Conservation (phyloP, 2,113 vertebrate species). For the Saccopteryx leptura region DNA sequence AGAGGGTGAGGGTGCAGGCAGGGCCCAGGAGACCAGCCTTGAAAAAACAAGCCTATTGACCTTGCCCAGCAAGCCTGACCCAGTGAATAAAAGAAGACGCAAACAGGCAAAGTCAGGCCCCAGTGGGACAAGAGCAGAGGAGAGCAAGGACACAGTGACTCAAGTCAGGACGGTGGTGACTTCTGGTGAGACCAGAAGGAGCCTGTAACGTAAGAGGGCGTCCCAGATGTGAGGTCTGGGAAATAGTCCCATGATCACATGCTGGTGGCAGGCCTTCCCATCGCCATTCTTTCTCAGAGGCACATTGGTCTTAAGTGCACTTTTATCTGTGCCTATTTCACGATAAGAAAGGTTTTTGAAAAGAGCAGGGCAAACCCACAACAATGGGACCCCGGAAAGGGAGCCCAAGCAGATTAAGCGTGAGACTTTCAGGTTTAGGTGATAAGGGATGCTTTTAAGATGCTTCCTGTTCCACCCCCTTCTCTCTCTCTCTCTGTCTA, state of each 20-base stretch:
- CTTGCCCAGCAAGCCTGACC: neutral
- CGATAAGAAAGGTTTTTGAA: conserved; percentile 12
- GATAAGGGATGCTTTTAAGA: neutral
- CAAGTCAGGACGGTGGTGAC: neutral
- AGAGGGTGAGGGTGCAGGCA: accelerated
- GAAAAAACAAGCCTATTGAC: neutral
- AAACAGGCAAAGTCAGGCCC: neutral
- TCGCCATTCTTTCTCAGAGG: neutral
- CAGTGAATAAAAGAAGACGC: neutral
- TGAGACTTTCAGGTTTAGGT: neutral
- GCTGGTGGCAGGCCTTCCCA: neutral
- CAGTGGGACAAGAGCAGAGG: accelerated
- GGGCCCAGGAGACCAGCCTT: neutral
- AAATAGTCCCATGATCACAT: neutral
- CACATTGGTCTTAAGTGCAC: neutral
- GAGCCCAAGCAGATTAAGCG: neutral
- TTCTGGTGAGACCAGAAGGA: neutral
- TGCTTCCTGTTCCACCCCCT: no score
- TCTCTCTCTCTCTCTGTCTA: no score
- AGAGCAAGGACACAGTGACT: neutral
- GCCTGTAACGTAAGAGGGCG: neutral
- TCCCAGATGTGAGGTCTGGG: accelerated
- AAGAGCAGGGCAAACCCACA: neutral
- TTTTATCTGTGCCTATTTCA: neutral
- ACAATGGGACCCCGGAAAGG: neutral